Evolutionary conservation across 2,797 vertebrate genomes (phyloP).

Genomic region (Ctenosaura bakeri): DNA sequence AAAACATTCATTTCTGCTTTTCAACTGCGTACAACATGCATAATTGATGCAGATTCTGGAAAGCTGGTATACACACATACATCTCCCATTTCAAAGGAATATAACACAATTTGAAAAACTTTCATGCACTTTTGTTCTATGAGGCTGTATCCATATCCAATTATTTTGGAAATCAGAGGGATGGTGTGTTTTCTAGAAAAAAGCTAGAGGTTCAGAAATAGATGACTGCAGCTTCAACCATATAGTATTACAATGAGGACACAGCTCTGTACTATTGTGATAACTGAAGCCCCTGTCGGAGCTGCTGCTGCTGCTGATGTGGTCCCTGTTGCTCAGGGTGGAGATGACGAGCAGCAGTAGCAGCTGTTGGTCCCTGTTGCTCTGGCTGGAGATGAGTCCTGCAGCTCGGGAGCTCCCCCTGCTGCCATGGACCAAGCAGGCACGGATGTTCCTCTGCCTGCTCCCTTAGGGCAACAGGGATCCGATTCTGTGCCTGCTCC

Average conservation of each 20-base stretch:
- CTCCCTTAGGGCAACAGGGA: no score
- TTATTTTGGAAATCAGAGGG: conserved; percentile 36
- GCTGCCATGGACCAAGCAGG: no score
- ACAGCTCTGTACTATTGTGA: no score
- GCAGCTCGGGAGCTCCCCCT: no score
- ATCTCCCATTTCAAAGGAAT: conserved; percentile 64
- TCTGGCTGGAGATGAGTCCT: no score
- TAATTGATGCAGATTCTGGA: conserved; percentile 79
- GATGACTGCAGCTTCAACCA: background rate
- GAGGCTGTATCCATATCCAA: background rate
- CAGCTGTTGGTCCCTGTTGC: no score
- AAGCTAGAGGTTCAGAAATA: conserved; percentile 31
- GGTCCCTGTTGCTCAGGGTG: no score
- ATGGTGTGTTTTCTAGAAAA: conserved; percentile 49
- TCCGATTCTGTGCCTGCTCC: no score
- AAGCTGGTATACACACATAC: conserved; percentile 65
- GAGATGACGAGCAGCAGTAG: no score
- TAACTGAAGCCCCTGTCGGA: no score
- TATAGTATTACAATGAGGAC: background rate
- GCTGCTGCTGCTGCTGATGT: no score
- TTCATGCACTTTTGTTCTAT: conserved; percentile 55
- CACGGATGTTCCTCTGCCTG: no score
- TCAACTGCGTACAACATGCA: conserved; percentile 68
- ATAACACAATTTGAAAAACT: conserved; percentile 58
- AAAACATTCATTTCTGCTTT: conserved; percentile 78